Evolutionary conservation across 1,140 invertebrate species (phyloP), one percentile per base, ranked within the genome.

Genomic region (Drosophila nannoptera): DNA sequence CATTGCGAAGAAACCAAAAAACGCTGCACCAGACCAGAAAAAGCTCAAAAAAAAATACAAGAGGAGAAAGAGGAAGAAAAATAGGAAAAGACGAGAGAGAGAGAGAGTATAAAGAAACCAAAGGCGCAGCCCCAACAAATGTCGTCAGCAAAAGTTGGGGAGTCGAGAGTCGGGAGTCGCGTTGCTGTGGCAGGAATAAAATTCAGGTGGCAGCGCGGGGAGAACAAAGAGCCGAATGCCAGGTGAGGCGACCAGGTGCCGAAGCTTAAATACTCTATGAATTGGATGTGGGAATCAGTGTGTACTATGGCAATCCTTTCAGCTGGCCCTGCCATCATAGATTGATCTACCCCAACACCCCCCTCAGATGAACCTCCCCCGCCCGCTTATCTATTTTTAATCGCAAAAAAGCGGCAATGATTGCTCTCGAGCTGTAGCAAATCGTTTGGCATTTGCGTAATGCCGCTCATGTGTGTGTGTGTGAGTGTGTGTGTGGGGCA

Each of bases 81-180:
- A 67, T 22, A 22, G 22, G 22, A 35, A 35, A 40, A 43, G 12
- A 14, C 12, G 40, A 14, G 14, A 33, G 22, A 68, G 40, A 14
- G 14, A 33, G 22, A 68, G 12, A 32, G 46, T 49, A 49, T 49
- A 32, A 52, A 69, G 61, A 43, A 64, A 38, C 52, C 42, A 43
- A 53, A 32, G 33, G 58, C 42, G 58, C 42, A 55, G 36, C 49
- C 52, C 63, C 73, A 69, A 76, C 81, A 86, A 84, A 86, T 84
- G 80, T 84, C 81, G 80, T 76, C 77, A 65, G 76, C 73, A 69
- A 70, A 80, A 56, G 64, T 58, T 64, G 48, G 64, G 40, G 48
- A 65, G 50, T 55, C 50, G 48, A 46, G 60, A 61, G 22, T 22
- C 53, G 60, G 45, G 42, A 73, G 46, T 64, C 59, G 55, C 53